A percentile compares a stretch with the other conserved stretches of the same genome.
These are phyloP conservation scores for Parnassius smintheus DNA, from an alignment of 2,888 invertebrate species.

Conservation along the genomic window DNA sequence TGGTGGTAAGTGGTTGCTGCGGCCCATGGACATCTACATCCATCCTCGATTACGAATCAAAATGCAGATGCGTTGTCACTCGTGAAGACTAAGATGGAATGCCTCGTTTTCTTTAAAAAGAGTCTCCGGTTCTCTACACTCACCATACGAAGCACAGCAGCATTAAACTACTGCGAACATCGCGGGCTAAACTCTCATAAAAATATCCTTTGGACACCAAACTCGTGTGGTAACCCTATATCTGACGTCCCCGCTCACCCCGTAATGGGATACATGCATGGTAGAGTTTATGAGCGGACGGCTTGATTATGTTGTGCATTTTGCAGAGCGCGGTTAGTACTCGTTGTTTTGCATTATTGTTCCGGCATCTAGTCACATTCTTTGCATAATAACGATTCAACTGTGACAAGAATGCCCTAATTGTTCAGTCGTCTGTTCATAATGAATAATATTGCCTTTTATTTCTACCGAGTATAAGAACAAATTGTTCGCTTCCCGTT, in stretches of 20 bases:
- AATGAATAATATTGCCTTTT: background rate
- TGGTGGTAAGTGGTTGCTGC: no score
- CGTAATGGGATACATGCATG: slow-evolving; percentile 25
- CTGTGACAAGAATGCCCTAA: slow-evolving; percentile 1
- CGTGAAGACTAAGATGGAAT: no score
- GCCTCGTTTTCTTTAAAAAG: no score
- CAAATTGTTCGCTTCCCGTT: background rate
- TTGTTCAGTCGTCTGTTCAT: slow-evolving; percentile 9
- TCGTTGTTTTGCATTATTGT: slow-evolving; percentile 17
- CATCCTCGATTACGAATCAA: no score
- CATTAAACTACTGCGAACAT: no score
- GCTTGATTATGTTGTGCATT: slow-evolving; percentile 27
- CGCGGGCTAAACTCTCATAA: no score
- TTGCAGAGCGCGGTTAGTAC: slow-evolving; percentile 17
- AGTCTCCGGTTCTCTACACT: no score
- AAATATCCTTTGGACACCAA: no score
- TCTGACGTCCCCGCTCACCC: slow-evolving; percentile 20
- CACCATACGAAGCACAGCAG: no score
- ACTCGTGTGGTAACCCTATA: slow-evolving; percentile 12
- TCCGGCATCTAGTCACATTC: slow-evolving; percentile 15
- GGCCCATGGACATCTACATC: no score
- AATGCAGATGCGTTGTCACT: no score
- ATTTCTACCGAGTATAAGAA: background rate
- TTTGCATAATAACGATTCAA: slow-evolving; percentile 8
- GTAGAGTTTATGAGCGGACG: slow-evolving; percentile 23